Base-by-base conservation (phyloP, 1,140 invertebrate species). In the Procambarus clarkii region DNA sequence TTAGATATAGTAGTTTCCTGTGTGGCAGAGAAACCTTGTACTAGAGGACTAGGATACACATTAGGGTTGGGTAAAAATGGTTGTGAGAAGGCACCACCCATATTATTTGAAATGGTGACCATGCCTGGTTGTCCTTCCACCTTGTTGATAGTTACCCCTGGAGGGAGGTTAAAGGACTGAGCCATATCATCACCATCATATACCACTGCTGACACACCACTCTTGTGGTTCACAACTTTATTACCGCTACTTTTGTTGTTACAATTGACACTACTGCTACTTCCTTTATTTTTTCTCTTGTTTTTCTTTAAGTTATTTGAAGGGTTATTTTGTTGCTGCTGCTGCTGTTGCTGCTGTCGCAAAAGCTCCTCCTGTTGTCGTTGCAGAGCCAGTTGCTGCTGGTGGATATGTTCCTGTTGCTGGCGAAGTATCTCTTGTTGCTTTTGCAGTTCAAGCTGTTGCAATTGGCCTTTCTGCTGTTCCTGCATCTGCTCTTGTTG, bases 261-360 rank as follows among this genome's bases (percentile, higher is more conserved):
- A 13, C 2, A 8, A 13, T 9, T 54, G 8, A 9, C 13, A 54
- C 13, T 54, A 54, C 50, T 54, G 4, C 50, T 13, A 54, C 50
- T 54, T 50, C 45, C 84, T 50, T 94, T 93, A 74, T 93, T 94
- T 80, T 95, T 95, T 71, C 94, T 94, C 86, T 96, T 95, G 86
- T 95, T 95, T 91, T 95, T 95, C 82, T 95, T 95, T 45, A 93
- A 92, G 77, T 93, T 93, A 82, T 92, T 92, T 50, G 91, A 93
- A 91, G 94, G 93, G 86, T 88, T 87, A 78, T 93, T 88, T 94
- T 93, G 91, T 44, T 94, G 94, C 80, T 92, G 83, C 88, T 93
- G 88, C 94, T 93, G 92, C 46, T 94, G 94, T 81, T 93, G 88
- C 94, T 93, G 92, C 46, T 94, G 94, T 81, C 91, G 84, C 88